These are phyloP conservation scores for Remorina albescens DNA, from an alignment of 2,797 vertebrate species.

Conservation along the genomic window DNA sequence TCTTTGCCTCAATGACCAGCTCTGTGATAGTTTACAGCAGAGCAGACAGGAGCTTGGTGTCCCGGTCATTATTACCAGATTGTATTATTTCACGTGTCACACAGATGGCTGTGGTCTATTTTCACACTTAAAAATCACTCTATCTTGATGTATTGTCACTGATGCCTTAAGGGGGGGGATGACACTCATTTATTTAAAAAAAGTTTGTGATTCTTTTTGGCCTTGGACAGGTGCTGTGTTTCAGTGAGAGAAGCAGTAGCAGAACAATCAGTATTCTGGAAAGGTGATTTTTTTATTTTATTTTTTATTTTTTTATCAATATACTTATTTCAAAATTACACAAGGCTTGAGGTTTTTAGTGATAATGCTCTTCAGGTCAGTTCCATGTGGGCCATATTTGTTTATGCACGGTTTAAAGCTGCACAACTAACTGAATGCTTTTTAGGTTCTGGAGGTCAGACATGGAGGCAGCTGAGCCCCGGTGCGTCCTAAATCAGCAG, in stretches of 20 bases:
- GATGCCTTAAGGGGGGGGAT: conserved; percentile 3
- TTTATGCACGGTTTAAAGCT: conserved; percentile 16
- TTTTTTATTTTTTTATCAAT: too few species aligned
- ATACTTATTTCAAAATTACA: neutral
- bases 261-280: neutral
- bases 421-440: conserved; percentile 46
- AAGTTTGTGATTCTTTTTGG: conserved; percentile 8
- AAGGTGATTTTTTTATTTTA: neutral
- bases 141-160: conserved; percentile 23
- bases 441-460: conserved; percentile 43
- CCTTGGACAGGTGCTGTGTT: conserved; percentile 5
- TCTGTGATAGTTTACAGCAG: conserved; percentile 39
- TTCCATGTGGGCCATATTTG: neutral
- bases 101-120: conserved; percentile 28
- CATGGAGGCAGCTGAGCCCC: conserved; percentile 33
- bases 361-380: neutral
- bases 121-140: conserved; percentile 42
- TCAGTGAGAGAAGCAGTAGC: conserved; percentile 17
- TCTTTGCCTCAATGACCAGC: conserved; percentile 40
- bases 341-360: neutral
- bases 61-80: conserved; percentile 39
- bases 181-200: conserved; percentile 19
- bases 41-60: conserved; percentile 54
- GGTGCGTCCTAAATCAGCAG: conserved; percentile 49
- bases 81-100: conserved; percentile 44